These are phyloP conservation scores for Antigone vipio DNA, from an alignment of 2,113 vertebrate species.

Conservation along the genomic window DNA sequence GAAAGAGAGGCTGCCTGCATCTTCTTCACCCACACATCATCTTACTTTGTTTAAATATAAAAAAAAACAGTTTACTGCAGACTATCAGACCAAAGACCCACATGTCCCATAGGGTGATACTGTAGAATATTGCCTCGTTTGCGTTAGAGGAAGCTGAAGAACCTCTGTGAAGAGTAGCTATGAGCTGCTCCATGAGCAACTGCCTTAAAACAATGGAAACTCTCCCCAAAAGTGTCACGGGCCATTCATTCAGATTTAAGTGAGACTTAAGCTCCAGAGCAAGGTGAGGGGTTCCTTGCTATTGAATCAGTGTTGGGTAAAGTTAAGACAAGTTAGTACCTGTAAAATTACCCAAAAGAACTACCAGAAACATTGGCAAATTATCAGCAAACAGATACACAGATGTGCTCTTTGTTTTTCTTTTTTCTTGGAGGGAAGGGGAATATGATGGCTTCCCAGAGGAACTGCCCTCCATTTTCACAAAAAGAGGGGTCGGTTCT, in stretches of 20 bases:
- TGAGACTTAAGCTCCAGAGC: neutral
- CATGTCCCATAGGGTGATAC: fast-evolving
- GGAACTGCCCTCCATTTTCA: neutral
- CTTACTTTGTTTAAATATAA: neutral
- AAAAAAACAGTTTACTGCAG: neutral
- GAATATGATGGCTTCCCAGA: neutral
- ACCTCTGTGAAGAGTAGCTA: neutral
- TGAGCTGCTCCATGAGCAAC: neutral
- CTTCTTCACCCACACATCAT: neutral
- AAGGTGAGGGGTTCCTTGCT: neutral
- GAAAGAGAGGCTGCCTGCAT: neutral
- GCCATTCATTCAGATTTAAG: neutral
- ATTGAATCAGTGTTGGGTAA: neutral
- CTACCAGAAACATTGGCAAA: neutral
- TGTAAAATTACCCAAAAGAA: neutral
- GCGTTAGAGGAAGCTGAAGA: neutral
- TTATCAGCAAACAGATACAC: neutral
- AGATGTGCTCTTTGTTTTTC: fast-evolving
- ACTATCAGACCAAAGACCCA: neutral
- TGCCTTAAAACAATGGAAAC: neutral
- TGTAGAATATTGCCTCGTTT: neutral
- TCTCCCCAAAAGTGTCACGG: neutral
- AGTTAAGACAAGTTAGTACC: neutral
- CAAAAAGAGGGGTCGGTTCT: neutral
- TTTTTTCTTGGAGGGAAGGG: neutral